These are phyloP conservation scores for Aleadryas rufinucha DNA, from an alignment of 2,113 vertebrate species.

Conservation along the genomic window DNA sequence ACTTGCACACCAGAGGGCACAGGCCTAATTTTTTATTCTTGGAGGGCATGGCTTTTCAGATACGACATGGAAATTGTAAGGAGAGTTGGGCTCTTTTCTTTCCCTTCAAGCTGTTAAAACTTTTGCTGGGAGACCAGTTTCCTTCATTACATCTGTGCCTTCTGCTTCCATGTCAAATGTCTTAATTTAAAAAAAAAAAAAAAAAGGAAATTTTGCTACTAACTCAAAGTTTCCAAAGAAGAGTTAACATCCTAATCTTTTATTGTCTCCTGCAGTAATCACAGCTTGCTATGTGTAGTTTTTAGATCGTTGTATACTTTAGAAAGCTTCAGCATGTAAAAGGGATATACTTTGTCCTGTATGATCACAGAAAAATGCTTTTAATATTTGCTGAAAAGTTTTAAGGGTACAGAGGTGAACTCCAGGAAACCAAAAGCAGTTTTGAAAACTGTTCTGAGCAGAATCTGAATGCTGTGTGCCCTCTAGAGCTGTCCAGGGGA, in stretches of 20 bases:
- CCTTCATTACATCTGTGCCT: not conserved
- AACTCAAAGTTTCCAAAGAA: not conserved
- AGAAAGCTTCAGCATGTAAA: not conserved
- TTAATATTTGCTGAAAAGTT: not conserved
- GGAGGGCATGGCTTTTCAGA: not conserved
- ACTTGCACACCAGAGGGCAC: not conserved
- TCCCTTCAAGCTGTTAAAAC: not conserved
- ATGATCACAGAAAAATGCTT: not conserved
- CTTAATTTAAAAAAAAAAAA: not conserved
- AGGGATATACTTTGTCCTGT: not conserved
- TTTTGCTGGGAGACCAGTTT: not conserved
- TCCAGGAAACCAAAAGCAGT: not conserved
- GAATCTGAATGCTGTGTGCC: not conserved
- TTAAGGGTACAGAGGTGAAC: not conserved
- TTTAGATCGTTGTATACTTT: not conserved
- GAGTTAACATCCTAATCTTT: not conserved
- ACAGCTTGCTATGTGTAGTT: not conserved
- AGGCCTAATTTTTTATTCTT: not conserved
- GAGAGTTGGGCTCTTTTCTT: not conserved
- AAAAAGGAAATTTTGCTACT: not conserved
- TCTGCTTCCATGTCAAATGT: not conserved
- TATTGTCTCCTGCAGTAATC: not conserved
- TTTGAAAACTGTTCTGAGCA: not conserved
- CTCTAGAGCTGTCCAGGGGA: not conserved
- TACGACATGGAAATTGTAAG: not conserved